These are phyloP conservation scores for Macquaria ambigua DNA, from an alignment of 2,113 vertebrate genomes.

Conservation along the genomic window DNA sequence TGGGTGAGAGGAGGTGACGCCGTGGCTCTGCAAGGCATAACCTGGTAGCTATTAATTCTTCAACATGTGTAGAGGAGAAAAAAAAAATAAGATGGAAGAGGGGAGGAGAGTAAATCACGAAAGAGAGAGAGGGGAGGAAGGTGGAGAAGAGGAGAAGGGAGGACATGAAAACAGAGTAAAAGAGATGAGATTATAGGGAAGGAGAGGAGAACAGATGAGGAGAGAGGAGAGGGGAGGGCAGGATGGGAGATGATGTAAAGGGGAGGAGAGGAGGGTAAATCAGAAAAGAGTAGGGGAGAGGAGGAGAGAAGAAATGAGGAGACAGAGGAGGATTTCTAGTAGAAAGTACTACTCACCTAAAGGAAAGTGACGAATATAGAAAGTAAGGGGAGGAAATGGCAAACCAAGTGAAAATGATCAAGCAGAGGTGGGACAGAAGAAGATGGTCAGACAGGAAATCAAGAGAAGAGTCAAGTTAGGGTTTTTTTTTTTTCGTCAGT, in stretches of 20 bases:
- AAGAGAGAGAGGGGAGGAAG: slow-evolving; percentile 3
- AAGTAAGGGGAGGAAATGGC: background rate
- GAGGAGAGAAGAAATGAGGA: slow-evolving; percentile 8
- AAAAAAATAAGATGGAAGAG: slow-evolving; percentile 47
- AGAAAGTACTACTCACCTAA: background rate
- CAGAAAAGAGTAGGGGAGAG: background rate
- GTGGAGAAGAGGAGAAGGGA: slow-evolving; percentile 9
- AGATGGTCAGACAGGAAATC: slow-evolving; percentile 17
- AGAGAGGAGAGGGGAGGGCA: background rate
- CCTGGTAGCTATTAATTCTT: slow-evolving; percentile 70
- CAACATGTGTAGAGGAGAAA: slow-evolving; percentile 49
- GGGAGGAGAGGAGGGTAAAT: slow-evolving; percentile 6
- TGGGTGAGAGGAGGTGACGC: slow-evolving; percentile 60
- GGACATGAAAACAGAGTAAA: slow-evolving; percentile 21
- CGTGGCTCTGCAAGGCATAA: slow-evolving; percentile 51
- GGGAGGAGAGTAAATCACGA: slow-evolving; percentile 44
- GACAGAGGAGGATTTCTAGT: background rate
- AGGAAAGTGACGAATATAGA: slow-evolving; percentile 9
- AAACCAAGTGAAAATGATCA: background rate
- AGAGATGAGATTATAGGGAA: slow-evolving; percentile 18
- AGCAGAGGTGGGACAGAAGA: too few relatives aligned
- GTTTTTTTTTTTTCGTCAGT: background rate
- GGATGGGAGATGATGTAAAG: too few relatives aligned
- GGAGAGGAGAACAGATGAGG: background rate
- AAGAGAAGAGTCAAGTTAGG: background rate